phyloP scores from a whole-genome alignment of 2,113 vertebrate genomes.

The Ammodytes dubius region DNA sequence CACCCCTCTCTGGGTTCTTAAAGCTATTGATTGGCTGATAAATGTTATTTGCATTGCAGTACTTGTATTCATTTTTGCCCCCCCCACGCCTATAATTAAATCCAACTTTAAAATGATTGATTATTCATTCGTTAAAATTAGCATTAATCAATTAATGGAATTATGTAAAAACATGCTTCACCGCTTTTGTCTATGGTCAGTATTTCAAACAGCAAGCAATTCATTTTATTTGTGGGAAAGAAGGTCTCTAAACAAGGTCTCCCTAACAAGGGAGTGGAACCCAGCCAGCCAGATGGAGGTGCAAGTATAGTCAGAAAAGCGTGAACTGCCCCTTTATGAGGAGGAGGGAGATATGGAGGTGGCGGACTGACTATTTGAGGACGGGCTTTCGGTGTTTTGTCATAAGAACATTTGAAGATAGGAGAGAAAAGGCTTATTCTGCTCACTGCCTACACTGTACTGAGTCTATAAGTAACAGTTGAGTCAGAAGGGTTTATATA shows the following conservation, averaged over 20 bases:
- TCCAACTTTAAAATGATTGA: constrained; percentile 22
- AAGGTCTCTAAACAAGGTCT: constrained; percentile 1
- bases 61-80: neutral
- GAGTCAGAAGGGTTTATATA: constrained; percentile 50
- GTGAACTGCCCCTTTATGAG: constrained; percentile 30
- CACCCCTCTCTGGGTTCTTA: neutral
- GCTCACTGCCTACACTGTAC: constrained; percentile 56
- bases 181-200: neutral
- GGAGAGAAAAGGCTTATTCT: constrained; percentile 25
- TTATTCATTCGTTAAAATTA: constrained; percentile 28
- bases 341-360: constrained; percentile 59
- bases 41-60: neutral
- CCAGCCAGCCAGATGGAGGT: constrained; percentile 8
- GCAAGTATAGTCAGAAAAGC: constrained; percentile 11
- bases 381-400: constrained; percentile 36
- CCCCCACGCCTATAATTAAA: neutral
- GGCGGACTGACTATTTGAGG: constrained; percentile 57
- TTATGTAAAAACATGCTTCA: constrained; percentile 9
- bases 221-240: neutral
- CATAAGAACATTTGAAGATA: constrained; percentile 33
- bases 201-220: constrained; percentile 1
- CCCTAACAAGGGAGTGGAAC: neutral
- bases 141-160: constrained; percentile 19
- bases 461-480: constrained; percentile 51
- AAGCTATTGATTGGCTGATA: constrained; percentile 18